Conservation (phyloP, 2,888 invertebrate species). For the Amphipoea oculea region DNA sequence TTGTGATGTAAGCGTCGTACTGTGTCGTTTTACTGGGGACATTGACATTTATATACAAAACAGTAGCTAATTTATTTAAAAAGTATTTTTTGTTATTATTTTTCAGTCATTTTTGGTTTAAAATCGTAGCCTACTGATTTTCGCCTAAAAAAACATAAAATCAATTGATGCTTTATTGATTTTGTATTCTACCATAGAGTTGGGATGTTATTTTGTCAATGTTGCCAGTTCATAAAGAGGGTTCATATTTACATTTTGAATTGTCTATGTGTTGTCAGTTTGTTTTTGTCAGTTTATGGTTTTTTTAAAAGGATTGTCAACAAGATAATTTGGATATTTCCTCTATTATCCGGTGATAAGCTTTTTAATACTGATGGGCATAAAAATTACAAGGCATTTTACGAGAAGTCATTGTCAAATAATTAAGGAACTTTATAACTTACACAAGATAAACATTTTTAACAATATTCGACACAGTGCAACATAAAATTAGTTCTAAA, state of each 20-base stretch:
- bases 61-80: neutral
- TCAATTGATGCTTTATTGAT: neutral
- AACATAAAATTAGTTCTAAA: constrained; percentile 39
- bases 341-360: neutral
- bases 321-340: neutral
- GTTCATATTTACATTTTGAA: constrained; percentile 53
- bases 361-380: constrained; percentile 11
- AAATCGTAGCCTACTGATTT: neutral
- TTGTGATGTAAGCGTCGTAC: constrained; percentile 51
- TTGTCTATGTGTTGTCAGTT: constrained; percentile 50
- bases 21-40: constrained; percentile 53
- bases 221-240: constrained; percentile 50
- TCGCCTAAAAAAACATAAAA: neutral
- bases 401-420: constrained; percentile 1
- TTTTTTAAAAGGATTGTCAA: constrained; percentile 21
- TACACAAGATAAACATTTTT: constrained; percentile 16
- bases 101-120: neutral
- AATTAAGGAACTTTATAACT: constrained; percentile 15
- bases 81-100: neutral
- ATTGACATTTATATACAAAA: constrained; percentile 36
- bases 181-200: neutral
- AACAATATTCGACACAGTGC: constrained; percentile 56
- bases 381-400: neutral
- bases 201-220: constrained; percentile 28
- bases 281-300: constrained; percentile 22